These are phyloP conservation scores for Acropora yongei DNA, from an alignment of 64 coral and sea anemone genomes.

Conservation along the genomic window DNA sequence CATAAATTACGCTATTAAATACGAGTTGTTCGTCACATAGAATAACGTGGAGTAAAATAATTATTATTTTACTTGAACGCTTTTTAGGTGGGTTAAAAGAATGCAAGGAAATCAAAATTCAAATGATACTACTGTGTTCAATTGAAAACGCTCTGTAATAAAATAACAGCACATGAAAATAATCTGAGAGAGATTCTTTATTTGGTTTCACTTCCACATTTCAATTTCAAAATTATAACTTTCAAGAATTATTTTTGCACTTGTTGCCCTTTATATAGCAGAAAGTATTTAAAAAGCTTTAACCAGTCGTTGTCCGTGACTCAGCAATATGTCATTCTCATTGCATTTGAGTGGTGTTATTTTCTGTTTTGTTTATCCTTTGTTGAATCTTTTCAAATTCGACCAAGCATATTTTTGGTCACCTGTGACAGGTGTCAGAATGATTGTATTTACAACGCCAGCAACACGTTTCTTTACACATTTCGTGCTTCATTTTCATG, in stretches of 20 bases:
- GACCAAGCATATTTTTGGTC: background rate
- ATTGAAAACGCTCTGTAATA: too few relatives aligned
- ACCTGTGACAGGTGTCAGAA: background rate
- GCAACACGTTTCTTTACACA: background rate
- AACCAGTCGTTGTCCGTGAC: background rate
- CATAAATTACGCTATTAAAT: too few relatives aligned
- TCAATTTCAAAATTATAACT: background rate
- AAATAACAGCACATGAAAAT: too few relatives aligned
- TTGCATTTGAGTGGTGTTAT: background rate
- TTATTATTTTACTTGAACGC: too few relatives aligned
- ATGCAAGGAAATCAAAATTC: too few relatives aligned
- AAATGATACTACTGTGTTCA: too few relatives aligned
- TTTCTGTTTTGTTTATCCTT: too few relatives aligned
- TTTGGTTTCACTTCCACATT: background rate
- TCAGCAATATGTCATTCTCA: background rate
- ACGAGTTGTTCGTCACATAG: too few relatives aligned
- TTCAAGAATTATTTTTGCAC: too few relatives aligned
- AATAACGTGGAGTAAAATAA: too few relatives aligned
- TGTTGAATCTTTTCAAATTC: background rate
- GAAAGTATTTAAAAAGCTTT: background rate
- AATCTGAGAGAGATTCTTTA: background rate
- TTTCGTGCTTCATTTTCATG: background rate
- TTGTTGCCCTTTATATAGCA: too few relatives aligned
- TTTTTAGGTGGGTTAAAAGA: too few relatives aligned
- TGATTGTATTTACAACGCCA: background rate